Evolutionary conservation across 2,113 vertebrate genomes (phyloP), one percentile per base, ranked within the genome.

Genomic region (Clinocottus analis): DNA sequence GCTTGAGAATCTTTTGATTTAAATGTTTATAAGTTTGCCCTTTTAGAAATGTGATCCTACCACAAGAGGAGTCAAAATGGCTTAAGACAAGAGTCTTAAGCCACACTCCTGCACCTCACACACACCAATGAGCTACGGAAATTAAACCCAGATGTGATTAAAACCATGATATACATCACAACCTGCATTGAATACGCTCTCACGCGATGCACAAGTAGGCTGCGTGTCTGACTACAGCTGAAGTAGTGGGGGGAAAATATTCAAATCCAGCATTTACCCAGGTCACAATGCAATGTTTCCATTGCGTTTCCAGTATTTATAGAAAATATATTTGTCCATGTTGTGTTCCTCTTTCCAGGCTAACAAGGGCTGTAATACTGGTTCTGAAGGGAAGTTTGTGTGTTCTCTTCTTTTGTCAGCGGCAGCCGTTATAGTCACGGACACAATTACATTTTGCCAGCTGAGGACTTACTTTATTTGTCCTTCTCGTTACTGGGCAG

Each of bases 271-370:
- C 7, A 2, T 33, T 14, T 45, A 12, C 19, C 2, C 21, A 23
- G 39, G n/a, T 41, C 21, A 31, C 53, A 61, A 5, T 12, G 43
- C 43, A 6, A 4, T 53, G 33, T 60, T 60, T 62, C 45, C 23
- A 29, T 49, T 2, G 23, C 23, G 21, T 5, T 53, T 53, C 45
- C 11, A 33, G 19, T 51, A 3, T 33, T 71, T 64, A 45, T 12
- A 17, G 12, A 60, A 39, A 65, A 59, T 33, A 0, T 21, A 68
- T 61, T 63, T 21, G 14, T 58, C 39, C 47, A 2, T 58, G 21
- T 31, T 56, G 25, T 75, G 75, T 75, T 87, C 64, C 60, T 65
- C 71, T 83, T 66, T 78, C 11, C 51, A 47, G 21, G 21, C 17
- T 8, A 39, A 70, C 29, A 33, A 58, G 31, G 14, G 51, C 76